Percentiles rank a stretch among this genome's conserved stretches.
Evolutionary conservation across 1,140 invertebrate species (phyloP).

Genomic region (Lethrus apterus): DNA sequence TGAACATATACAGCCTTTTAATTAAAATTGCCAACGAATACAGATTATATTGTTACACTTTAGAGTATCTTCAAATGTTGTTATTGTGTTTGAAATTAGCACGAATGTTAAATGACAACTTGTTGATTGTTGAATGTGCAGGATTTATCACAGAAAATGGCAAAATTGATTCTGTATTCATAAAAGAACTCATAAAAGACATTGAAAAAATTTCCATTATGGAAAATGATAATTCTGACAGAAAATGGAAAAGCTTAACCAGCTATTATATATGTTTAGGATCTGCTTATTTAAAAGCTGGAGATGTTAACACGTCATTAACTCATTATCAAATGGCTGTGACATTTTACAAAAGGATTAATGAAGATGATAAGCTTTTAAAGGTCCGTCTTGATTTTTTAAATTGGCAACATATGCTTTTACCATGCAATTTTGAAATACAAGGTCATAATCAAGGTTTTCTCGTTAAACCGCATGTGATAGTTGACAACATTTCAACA

Average conservation of each 20-base stretch:
- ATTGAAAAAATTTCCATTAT: not conserved
- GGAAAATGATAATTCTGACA: not conserved
- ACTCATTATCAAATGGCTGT: conserved; percentile 5
- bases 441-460: conserved; percentile 2
- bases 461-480: not conserved
- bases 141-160: conserved; percentile 10
- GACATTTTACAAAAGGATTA: not conserved
- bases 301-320: not conserved
- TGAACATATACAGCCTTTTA: conserved; percentile 1
- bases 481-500: not conserved
- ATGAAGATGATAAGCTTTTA: conserved; percentile 1
- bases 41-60: conserved; percentile 3
- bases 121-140: conserved; percentile 7
- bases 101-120: conserved; percentile 6
- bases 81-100: conserved; percentile 1
- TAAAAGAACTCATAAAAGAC: conserved; percentile 1
- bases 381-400: conserved; percentile 7
- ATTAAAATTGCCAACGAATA: conserved; percentile 10
- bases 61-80: conserved; percentile 5
- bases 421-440: conserved; percentile 11
- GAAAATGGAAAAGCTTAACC: not conserved
- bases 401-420: conserved; percentile 1
- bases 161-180: not conserved
- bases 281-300: not conserved
- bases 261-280: conserved; percentile 7